These are phyloP conservation scores for Poeciliopsis infans DNA, from an alignment of 2,797 vertebrate species.

Conservation along the genomic window DNA sequence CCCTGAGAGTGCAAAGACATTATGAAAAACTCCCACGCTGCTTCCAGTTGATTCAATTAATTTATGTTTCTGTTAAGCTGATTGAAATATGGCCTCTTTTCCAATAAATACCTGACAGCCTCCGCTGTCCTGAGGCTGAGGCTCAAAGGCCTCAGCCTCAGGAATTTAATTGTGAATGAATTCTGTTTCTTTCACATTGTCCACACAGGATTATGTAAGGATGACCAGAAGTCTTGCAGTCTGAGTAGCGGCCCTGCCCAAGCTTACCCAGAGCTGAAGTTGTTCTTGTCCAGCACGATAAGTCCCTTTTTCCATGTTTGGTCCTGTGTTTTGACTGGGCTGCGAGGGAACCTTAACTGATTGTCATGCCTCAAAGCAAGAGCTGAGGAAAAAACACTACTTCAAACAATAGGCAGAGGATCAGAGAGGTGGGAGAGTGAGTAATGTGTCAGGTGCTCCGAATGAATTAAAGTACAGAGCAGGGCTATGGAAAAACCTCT, in stretches of 20 bases:
- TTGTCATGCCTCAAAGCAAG: conserved; percentile 49
- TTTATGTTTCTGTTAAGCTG: conserved; percentile 79
- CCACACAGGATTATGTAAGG: conserved; percentile 40
- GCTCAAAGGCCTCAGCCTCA: conserved; percentile 57
- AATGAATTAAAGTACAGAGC: conserved; percentile 79
- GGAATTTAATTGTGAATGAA: conserved; percentile 63
- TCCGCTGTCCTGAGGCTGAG: conserved; percentile 6
- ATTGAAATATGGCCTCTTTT: conserved; percentile 79
- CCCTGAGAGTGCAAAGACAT: conserved; percentile 73
- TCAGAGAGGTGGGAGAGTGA: conserved; percentile 74
- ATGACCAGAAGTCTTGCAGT: conserved; percentile 61
- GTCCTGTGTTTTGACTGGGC: conserved; percentile 66
- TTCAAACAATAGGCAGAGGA: conserved; percentile 74
- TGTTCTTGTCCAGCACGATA: conserved; percentile 60
- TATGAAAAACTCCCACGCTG: conserved; percentile 77
- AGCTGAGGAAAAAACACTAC: conserved; percentile 63
- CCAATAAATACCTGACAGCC: conserved; percentile 76
- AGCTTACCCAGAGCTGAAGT: conserved; percentile 54
- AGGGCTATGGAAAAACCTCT: conserved; percentile 79
- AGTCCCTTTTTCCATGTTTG: conserved; percentile 68
- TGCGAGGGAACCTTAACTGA: conserved; percentile 65
- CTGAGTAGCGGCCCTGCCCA: conserved; percentile 27
- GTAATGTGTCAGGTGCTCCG: conserved; percentile 78
- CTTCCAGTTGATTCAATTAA: conserved; percentile 82
- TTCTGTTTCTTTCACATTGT: conserved; percentile 52